Base-by-base conservation (phyloP, 2,888 invertebrate genomes). In the Helleia helle region DNA sequence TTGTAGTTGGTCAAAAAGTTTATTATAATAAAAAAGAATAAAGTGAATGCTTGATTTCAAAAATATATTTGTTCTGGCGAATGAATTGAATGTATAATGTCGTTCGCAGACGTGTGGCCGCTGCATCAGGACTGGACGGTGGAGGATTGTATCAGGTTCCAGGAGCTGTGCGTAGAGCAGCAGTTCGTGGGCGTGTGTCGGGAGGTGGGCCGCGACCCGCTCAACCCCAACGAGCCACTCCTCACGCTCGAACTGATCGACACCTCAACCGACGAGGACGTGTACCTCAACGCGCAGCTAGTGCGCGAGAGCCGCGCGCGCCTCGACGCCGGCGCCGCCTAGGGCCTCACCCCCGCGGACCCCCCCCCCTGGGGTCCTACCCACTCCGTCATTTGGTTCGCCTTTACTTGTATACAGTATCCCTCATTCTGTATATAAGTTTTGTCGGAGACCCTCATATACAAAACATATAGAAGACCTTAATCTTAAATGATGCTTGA, bases 71-170 rank as follows among this genome's bases (percentile, higher is more conserved):
- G n/a, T n/a, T n/a, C n/a, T n/a, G n/a, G n/a, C n/a, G n/a, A n/a
- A n/a, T n/a, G n/a, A n/a, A n/a, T n/a, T n/a, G n/a, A n/a, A n/a
- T n/a, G n/a, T 17, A 15, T 25, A 13, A 31, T 14, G 6, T 4
- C 13, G 9, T 52, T 55, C 49, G 26, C 66, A 87, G 88, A 87
- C 51, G 83, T 87, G 34, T 71, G 65, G 55, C 87, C 88, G 24
- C 67, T 80, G 12, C 86, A 88, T 51, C 77, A 75, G 54, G 90
- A 92, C 68, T 93, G 92, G 92, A 85, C 88, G 0, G 88, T 90
- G 50, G 90, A 91, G 52, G 93, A 93, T 67, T 92, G 92, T 56
- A 72, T 91, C 38, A 75, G 88, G 44, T 94, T 94, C 63, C 90
- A 91, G 55, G 84, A 90, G 50, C 60, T 93, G 47, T 91, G 92